Base-by-base conservation (phyloP, 2,113 vertebrate species). In the Corythaeola cristata region DNA sequence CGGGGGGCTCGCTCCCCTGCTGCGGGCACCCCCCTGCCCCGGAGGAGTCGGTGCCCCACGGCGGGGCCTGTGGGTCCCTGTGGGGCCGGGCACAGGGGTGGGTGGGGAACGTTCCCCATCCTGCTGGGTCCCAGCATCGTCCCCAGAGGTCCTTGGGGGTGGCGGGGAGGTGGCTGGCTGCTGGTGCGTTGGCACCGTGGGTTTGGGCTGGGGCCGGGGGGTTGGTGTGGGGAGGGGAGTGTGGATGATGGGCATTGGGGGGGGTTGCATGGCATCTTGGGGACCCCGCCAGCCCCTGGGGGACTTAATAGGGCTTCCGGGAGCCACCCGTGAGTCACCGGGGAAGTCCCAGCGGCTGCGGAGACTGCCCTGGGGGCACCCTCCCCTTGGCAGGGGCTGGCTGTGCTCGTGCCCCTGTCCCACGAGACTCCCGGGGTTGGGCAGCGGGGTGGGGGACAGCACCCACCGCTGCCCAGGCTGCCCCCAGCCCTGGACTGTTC, bases 401-500 rank as follows among this genome's bases (percentile, higher is more conserved):
- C 63, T 69, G 32, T 1, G 5, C 26, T 85, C 39, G 6, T 39
- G 45, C 16, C 22, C 21, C 21, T 33, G 41, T n/a, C 41, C 49
- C 0, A 0, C 0, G 3, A 49, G 50, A 49, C 5, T 27, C 12
- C 22, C 1, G 2, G 10, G 15, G 4, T 15, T 59, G 62, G 60
- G 44, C 27, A 79, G 20, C 1, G 1, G 52, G n/a, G 68, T 2
- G 2, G 15, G 35, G 27, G 35, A 9, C 58, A 67, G 64, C 21
- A 30, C 27, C 37, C 3, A 5, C 15, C 5, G 1, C 69, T 62
- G 74, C 53, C 56, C 35, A 17, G 52, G 26, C 73, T 71, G 20
- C 16, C 23, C 14, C 33, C 41, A 39, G 30, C 37, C 50, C 45
- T 7, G 44, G 14, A 12, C 50, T 39, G 22, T 62, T 37, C 49